phyloP scores from a whole-genome alignment of 2,888 invertebrate genomes.

The Apotomis capreana region DNA sequence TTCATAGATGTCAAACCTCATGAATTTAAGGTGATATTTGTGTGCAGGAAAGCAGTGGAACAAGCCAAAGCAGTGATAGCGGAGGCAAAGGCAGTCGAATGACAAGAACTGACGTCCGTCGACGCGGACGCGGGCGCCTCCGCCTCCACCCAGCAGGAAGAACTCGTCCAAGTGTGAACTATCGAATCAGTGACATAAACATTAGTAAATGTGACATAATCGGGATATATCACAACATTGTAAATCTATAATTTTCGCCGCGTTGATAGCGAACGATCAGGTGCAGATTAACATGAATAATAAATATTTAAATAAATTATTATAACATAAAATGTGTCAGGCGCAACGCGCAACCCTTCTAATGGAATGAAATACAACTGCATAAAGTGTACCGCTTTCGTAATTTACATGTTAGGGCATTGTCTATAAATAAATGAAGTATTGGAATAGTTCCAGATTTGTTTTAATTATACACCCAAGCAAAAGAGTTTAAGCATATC shows the following conservation, averaged over 20 bases:
- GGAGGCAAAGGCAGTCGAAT: slow-evolving; percentile 66
- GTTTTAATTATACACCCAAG: background rate
- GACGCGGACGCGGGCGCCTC: background rate
- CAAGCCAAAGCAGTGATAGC: slow-evolving; percentile 70
- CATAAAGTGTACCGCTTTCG: slow-evolving; percentile 12
- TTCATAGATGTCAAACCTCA: too few relatives aligned
- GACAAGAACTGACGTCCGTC: slow-evolving; percentile 43
- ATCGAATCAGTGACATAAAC: slow-evolving; percentile 7
- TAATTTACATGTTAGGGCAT: slow-evolving; percentile 19
- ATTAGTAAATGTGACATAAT: slow-evolving; percentile 3
- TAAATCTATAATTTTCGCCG: background rate
- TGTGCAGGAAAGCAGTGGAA: slow-evolving; percentile 71
- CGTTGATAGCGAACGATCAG: background rate
- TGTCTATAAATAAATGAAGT: slow-evolving; percentile 44
- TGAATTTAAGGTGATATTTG: slow-evolving; percentile 5
- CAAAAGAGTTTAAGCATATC: too few relatives aligned
- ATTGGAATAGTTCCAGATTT: background rate
- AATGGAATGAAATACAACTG: slow-evolving; percentile 2
- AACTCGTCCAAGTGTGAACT: background rate
- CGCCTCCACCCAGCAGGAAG: background rate
- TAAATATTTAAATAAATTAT: background rate
- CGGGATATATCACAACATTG: background rate
- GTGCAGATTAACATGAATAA: background rate
- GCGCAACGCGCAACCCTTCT: background rate
- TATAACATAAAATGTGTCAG: background rate